Conservation (phyloP, 1,140 invertebrate species). For the Lepidurus arcticus region DNA sequence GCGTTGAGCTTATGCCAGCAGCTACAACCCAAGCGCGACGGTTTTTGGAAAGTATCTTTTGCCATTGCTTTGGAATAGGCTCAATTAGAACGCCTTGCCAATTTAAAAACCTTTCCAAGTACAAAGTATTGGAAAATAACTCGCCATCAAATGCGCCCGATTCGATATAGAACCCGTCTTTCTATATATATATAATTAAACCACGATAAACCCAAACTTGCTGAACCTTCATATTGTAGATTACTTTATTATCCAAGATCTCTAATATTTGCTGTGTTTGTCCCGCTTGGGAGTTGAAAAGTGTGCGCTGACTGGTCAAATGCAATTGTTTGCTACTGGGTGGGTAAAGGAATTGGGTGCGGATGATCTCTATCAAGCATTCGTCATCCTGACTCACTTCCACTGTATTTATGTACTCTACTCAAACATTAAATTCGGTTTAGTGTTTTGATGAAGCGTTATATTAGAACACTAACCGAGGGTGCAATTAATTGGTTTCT, state of each 20-base stretch:
- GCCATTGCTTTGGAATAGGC: conserved; percentile 29
- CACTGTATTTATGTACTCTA: not conserved
- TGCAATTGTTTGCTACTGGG: not conserved
- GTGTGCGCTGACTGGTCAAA: not conserved
- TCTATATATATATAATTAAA: not conserved
- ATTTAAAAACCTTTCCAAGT: conserved; percentile 32
- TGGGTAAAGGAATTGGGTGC: not conserved
- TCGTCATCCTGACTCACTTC: not conserved
- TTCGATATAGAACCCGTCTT: not conserved
- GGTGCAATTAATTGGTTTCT: not conserved
- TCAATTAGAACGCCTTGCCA: conserved; percentile 37
- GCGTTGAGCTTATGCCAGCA: conserved; percentile 18
- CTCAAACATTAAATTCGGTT: not conserved
- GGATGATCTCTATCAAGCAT: not conserved
- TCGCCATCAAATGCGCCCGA: conserved; percentile 38
- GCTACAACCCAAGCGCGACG: conserved; percentile 30
- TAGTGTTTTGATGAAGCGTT: not conserved
- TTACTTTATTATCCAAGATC: conserved; percentile 25
- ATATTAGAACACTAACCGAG: not conserved
- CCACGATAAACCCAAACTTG: not conserved
- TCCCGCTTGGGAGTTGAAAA: conserved; percentile 10
- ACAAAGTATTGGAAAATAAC: conserved; percentile 36
- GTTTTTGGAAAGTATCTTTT: conserved; percentile 34
- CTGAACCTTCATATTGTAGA: too few relatives aligned
- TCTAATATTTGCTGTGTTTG: conserved; percentile 24